phyloP scores from a whole-genome alignment of 1,140 invertebrate species.

The Nilaparvata lugens region DNA sequence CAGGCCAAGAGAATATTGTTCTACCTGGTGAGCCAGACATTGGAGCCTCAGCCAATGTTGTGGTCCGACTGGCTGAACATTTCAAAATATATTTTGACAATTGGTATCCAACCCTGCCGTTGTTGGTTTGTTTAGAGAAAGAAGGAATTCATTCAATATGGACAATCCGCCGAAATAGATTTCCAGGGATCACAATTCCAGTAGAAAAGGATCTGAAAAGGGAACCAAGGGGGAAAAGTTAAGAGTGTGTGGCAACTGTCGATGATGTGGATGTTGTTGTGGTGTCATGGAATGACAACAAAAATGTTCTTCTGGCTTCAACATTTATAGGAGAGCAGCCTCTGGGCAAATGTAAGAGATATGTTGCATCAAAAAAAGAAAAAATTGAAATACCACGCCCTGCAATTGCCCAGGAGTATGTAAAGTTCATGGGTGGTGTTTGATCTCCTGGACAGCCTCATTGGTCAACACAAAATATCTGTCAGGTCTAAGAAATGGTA shows the following conservation, averaged over 20 bases:
- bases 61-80: conserved; percentile 19
- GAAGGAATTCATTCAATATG: conserved; percentile 20
- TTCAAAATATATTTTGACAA: conserved; percentile 28
- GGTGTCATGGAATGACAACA: conserved; percentile 33
- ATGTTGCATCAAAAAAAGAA: conserved; percentile 31
- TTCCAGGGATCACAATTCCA: conserved; percentile 20
- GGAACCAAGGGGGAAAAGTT: conserved; percentile 19
- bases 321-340: conserved; percentile 33
- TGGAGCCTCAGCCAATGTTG: conserved; percentile 20
- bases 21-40: conserved; percentile 19
- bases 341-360: conserved; percentile 29
- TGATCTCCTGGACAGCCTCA: conserved; percentile 35
- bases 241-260: conserved; percentile 11
- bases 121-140: conserved; percentile 17
- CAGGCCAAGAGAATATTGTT: conserved; percentile 13
- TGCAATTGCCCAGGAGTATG: conserved; percentile 37
- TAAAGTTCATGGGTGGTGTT: conserved; percentile 41
- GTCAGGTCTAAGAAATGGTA: conserved; percentile 37
- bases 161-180: conserved; percentile 23
- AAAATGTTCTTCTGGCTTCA: conserved; percentile 34
- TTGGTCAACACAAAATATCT: conserved; percentile 35
- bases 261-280: conserved; percentile 18
- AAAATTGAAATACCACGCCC: conserved; percentile 35
- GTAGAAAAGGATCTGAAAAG: conserved; percentile 18
- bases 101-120: conserved; percentile 21